Evolutionary conservation across 2,113 vertebrate species (phyloP).

Genomic region (Sisor rabdophorus): DNA sequence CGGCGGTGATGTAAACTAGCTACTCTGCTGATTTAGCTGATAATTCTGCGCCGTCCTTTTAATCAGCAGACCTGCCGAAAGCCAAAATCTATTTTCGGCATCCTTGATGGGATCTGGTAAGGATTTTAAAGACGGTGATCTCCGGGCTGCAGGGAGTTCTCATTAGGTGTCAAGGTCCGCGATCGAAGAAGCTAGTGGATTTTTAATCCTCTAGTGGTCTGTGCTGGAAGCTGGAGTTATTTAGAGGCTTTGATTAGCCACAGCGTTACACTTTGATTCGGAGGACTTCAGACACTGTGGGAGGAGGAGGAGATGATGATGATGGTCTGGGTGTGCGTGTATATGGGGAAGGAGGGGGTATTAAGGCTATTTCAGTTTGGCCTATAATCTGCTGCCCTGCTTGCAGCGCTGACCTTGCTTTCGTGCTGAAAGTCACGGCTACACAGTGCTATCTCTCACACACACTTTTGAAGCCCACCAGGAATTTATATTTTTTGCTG

Average conservation of each 20-base stretch:
- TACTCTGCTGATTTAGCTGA: constrained; percentile 61
- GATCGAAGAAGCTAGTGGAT: constrained; percentile 98
- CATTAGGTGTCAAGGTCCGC: constrained; percentile 80
- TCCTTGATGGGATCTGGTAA: constrained; percentile 93
- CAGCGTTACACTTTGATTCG: constrained; percentile 91
- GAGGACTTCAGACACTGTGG: constrained; percentile 85
- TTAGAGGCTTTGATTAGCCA: constrained; percentile 98
- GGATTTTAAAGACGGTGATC: constrained; percentile 98
- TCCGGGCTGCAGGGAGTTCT: constrained; percentile 91
- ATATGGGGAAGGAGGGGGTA: not conserved
- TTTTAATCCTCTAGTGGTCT: constrained; percentile 96
- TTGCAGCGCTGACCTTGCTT: constrained; percentile 71
- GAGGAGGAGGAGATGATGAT: constrained; percentile 3
- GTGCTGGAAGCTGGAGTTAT: constrained; percentile 92
- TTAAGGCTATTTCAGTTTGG: constrained; percentile 26
- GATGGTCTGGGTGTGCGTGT: constrained; percentile 35
- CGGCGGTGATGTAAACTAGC: constrained; percentile 79
- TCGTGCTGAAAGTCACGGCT: constrained; percentile 44
- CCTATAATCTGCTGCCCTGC: constrained; percentile 63
- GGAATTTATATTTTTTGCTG: constrained; percentile 46
- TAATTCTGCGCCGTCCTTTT: constrained; percentile 83
- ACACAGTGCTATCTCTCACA: constrained; percentile 28
- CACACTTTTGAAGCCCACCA: constrained; percentile 49
- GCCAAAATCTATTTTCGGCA: constrained; percentile 98
- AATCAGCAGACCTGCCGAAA: constrained; percentile 89